A percentile compares a stretch with the other conserved stretches of the same genome.
phyloP scores from a whole-genome alignment of 92 coral and sea anemone species.

The Zoanthus sansibaricus region DNA sequence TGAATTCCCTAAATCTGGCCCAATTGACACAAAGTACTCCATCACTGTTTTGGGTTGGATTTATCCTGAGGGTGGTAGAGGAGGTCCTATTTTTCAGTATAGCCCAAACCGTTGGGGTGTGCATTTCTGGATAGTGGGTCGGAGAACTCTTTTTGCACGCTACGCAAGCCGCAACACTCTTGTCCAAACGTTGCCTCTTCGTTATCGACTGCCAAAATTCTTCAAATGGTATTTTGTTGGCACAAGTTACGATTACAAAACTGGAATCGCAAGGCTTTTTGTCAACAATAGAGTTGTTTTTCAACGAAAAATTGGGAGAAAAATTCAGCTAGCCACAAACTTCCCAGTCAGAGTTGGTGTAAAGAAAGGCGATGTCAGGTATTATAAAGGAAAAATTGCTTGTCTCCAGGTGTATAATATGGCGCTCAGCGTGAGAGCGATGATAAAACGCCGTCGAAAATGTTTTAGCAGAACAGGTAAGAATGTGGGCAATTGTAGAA shows the following conservation, averaged over 20 bases:
- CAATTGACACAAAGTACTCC: constrained; percentile 73
- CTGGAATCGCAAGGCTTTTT: constrained; percentile 68
- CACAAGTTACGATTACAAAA: constrained; percentile 64
- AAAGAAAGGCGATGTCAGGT: constrained; percentile 54
- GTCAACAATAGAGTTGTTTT: constrained; percentile 65
- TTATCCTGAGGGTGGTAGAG: constrained; percentile 55
- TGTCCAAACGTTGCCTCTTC: constrained; percentile 49
- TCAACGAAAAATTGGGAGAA: constrained; percentile 56
- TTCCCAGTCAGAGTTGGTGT: constrained; percentile 76
- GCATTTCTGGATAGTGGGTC: constrained; percentile 74
- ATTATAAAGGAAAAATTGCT: constrained; percentile 77
- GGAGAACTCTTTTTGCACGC: constrained; percentile 63
- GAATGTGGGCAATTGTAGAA: no score
- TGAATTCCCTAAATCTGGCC: constrained; percentile 75
- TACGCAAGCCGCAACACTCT: constrained; percentile 69
- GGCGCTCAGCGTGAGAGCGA: constrained; percentile 67
- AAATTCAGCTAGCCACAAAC: constrained; percentile 71
- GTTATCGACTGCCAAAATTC: constrained; percentile 51
- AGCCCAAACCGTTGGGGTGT: constrained; percentile 77
- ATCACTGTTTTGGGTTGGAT: constrained; percentile 75
- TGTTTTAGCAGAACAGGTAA: constrained; percentile 77
- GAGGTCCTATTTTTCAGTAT: constrained; percentile 80
- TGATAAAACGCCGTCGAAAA: constrained; percentile 56
- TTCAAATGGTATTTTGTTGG: constrained; percentile 74
- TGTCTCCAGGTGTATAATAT: constrained; percentile 79